Evolutionary conservation across 92 coral and sea anemone species (phyloP).

Genomic region (Palythoa heliodiscus): DNA sequence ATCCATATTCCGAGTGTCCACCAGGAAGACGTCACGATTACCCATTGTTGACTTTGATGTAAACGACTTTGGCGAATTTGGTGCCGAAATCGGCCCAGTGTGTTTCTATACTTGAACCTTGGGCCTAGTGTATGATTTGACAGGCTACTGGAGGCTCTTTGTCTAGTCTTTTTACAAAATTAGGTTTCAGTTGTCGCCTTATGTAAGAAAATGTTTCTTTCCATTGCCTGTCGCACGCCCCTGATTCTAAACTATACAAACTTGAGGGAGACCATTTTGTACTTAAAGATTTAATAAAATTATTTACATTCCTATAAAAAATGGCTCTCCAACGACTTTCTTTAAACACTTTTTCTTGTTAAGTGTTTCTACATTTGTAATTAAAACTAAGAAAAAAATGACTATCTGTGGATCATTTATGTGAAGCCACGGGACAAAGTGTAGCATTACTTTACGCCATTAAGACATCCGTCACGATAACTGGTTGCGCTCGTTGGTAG

Average conservation of each 20-base stretch:
- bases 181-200: slow-evolving; percentile 5
- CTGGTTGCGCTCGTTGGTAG: background rate
- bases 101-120: slow-evolving; percentile 67
- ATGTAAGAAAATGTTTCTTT: background rate
- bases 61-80: slow-evolving; percentile 84
- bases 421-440: background rate
- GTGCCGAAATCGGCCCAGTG: slow-evolving; percentile 91
- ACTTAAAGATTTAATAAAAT: slow-evolving; percentile 29
- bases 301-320: slow-evolving; percentile 23
- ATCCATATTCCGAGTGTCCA: slow-evolving; percentile 69
- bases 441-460: background rate
- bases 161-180: background rate
- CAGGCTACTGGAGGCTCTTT: background rate
- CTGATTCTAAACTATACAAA: background rate
- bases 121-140: slow-evolving; percentile 27
- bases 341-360: background rate
- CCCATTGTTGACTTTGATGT: slow-evolving; percentile 89
- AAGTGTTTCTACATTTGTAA: background rate
- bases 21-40: slow-evolving; percentile 78
- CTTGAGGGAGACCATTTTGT: slow-evolving; percentile 15
- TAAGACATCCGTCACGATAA: background rate
- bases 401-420: background rate
- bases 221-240: slow-evolving; percentile 11
- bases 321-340: slow-evolving; percentile 23
- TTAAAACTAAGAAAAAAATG: slow-evolving; percentile 5